Evolutionary conservation across 2,113 vertebrate species (phyloP), one percentile per base, ranked within the genome.

Genomic region (Nansenia antarctica): DNA sequence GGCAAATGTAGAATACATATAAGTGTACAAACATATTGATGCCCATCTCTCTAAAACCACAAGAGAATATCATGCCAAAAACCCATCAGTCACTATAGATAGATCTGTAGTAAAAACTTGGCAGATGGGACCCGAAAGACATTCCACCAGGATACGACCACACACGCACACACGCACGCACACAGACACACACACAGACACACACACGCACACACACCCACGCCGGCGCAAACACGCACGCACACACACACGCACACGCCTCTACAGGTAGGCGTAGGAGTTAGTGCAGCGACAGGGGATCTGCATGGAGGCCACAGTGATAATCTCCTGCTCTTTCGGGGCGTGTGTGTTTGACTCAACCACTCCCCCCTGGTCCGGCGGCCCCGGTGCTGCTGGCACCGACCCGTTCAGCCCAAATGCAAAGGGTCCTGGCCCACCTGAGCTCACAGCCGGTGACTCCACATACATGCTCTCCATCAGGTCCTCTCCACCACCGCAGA

Each of bases 341-440:
- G 93, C 89, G 69, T 93, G 86, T 84, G 80, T 73, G 2, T n/a
- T n/a, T n/a, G 52, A 77, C 64, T 72, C 69, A 32, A 80, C 72
- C 70, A 47, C 78, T 15, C 49, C 70, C 54, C 80, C 90, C 78
- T 90, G 91, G 92, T 91, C 88, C 88, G 89, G 82, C 81, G n/a
- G n/a, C 91, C 90, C 78, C 86, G 90, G 91, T 98, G 94, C 92
- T 34, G 82, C 65, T 22, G 82, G 63, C 69, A 92, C 90, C 90
- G 80, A 89, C 91, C 82, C 92, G 93, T 87, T 93, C 90, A 88
- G 85, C 92, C 89, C 93, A 94, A 94, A 93, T 84, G 94, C 89
- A 93, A 95, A 94, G 85, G 92, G 91, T 94, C 93, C 94, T 83
- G 92, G 94, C 97, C 96, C 97, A 98, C 96, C 96, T 98, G 98